A percentile compares a stretch with the other conserved stretches of the same genome.
Conservation (phyloP, 2,113 vertebrate genomes). For the Myrmecobius fasciatus region DNA sequence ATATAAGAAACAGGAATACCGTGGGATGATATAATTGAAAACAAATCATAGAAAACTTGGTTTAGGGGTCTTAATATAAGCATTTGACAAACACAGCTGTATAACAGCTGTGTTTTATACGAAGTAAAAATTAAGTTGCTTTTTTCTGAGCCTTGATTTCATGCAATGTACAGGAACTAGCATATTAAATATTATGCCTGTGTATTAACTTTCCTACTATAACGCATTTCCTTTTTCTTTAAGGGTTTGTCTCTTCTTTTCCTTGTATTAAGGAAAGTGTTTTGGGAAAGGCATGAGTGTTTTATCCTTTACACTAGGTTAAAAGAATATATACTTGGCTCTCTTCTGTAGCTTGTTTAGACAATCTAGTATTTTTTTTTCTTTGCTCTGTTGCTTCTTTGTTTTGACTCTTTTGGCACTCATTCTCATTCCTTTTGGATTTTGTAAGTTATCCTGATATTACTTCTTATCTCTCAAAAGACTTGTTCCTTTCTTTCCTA, state of each 20-base stretch:
- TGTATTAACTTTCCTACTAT: no score
- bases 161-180: no score
- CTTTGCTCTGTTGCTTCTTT: not conserved
- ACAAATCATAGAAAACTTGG: not conserved
- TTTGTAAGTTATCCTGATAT: slow-evolving; percentile 2
- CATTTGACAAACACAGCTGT: not conserved
- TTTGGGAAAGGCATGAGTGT: not conserved
- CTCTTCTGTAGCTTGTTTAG: not conserved
- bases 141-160: no score
- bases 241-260: no score
- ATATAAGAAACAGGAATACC: not conserved
- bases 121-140: no score
- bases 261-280: not conserved
- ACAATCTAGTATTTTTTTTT: not conserved
- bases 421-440: not conserved
- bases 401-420: not conserved
- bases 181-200: no score
- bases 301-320: not conserved
- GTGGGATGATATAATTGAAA: slow-evolving; percentile 9
- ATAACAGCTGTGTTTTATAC: no score
- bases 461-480: not conserved
- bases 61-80: slow-evolving; percentile 17
- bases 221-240: no score
- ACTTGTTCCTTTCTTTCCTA: not conserved
- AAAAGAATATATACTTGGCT: not conserved